Conservation (phyloP, 2,797 vertebrate genomes). For the Ctenosaura bakeri region DNA sequence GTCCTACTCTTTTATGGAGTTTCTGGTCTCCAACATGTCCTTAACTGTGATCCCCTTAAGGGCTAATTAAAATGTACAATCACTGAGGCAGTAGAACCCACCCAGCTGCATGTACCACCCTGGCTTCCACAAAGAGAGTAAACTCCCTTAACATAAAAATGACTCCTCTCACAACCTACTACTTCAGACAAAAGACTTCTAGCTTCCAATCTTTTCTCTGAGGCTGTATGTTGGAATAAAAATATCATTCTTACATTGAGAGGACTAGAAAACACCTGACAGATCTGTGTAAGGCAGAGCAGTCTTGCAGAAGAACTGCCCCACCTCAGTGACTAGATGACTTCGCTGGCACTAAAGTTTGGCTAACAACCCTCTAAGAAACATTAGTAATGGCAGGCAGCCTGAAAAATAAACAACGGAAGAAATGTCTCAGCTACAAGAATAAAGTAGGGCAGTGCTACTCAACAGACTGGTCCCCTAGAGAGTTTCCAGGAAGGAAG, state of each 20-base stretch:
- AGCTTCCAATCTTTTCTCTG: not conserved
- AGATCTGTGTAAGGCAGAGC: not conserved
- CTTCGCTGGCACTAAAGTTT: not conserved
- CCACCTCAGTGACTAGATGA: not conserved
- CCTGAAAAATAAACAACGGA: not conserved
- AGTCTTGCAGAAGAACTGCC: not conserved
- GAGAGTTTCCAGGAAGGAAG: too few relatives aligned
- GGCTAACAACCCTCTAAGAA: not conserved
- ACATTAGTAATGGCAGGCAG: not conserved
- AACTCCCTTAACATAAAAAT: not conserved
- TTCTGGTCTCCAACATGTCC: not conserved
- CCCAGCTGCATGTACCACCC: not conserved
- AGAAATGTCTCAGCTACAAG: not conserved
- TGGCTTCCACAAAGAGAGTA: not conserved
- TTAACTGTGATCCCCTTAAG: constrained; percentile 15
- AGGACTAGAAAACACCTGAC: not conserved
- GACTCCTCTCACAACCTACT: not conserved
- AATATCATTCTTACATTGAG: not conserved
- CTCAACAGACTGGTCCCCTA: too few relatives aligned
- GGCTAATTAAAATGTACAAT: constrained; percentile 6
- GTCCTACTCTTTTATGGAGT: not conserved
- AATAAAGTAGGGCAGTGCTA: not conserved
- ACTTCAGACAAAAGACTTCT: not conserved
- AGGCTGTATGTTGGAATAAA: not conserved
- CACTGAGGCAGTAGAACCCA: not conserved